Conservation (phyloP, 2,797 vertebrate genomes). For the Myoxocephalus aenaeus region DNA sequence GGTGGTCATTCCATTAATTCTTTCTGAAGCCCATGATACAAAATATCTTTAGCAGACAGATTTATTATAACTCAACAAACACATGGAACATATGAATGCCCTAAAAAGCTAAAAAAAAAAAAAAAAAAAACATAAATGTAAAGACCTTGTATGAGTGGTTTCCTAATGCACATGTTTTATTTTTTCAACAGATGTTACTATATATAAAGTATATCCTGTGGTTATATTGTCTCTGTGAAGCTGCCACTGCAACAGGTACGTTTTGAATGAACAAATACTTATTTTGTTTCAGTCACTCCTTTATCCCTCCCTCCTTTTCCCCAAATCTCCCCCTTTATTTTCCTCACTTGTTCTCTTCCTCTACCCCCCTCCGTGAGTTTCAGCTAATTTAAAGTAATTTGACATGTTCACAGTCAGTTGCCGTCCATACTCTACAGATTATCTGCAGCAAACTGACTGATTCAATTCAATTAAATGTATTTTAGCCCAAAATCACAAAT, state of each 20-base stretch:
- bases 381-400: not conserved
- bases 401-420: slow-evolving; percentile 8
- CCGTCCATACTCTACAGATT: not conserved
- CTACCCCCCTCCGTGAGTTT: not conserved
- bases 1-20: not conserved
- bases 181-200: slow-evolving; percentile 88
- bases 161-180: slow-evolving; percentile 33
- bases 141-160: not conserved
- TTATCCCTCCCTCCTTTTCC: not conserved
- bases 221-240: slow-evolving; percentile 87
- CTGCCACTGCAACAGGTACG: slow-evolving; percentile 82
- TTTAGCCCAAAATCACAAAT: too few relatives aligned
- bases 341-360: not conserved
- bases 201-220: slow-evolving; percentile 92
- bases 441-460: slow-evolving; percentile 20
- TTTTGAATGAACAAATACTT: slow-evolving; percentile 15
- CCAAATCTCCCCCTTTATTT: not conserved
- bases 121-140: not conserved
- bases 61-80: not conserved
- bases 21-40: not conserved
- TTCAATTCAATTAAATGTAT: too few relatives aligned
- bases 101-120: not conserved
- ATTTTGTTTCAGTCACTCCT: slow-evolving; percentile 6
- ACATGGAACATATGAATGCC: slow-evolving; percentile 6
- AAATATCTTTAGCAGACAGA: not conserved